Base-by-base conservation (phyloP, 2,797 vertebrate genomes). In the Onychomys leucogaster region DNA sequence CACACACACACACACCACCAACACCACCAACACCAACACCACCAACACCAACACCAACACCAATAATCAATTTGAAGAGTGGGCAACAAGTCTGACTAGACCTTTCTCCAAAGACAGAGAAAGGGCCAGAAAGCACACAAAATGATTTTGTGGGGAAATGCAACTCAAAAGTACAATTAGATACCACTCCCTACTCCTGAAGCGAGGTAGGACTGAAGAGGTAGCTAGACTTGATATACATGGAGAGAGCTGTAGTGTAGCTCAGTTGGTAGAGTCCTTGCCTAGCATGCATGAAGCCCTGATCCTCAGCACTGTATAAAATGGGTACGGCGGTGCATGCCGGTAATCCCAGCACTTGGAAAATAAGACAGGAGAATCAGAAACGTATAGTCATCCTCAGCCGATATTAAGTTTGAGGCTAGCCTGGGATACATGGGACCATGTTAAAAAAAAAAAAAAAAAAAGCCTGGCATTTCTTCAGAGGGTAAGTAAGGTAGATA, bases 81-180 rank as follows among this genome's bases (percentile, higher is more conserved):
- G 25, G 34, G 12, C 91, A 55, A 61, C 92, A 69, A 63, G n/a
- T 82, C n/a, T 63, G 52, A 81, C 88, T 11, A 88, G 19, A 69
- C 12, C 73, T 55, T 55, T 75, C 61, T n/a, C 25, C 78, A 90
- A 63, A 65, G 63, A 90, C 21, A 43, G 6, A n/a, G 41, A 91
- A 89, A 84, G 19, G 16, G 55, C 27, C 41, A 12, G 63, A 9
- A 49, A 75, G 90, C 25, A 61, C 23, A 41, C 32, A 69, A n/a
- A 34, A 82, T 69, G 84, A 67, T 43, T 10, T 29, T n/a, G 6
- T 16, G 17, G 19, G 49, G 17, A 95, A 77, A 83, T 14, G 19
- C 46, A 81, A 65, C 57, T 43, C 27, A n/a, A 89, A 89, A 59
- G 37, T 67, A 49, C 80, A 6, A 1, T 6, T 52, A 82, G n/a